A percentile compares a stretch with the other conserved stretches of the same genome.
Evolutionary conservation across 2,888 invertebrate genomes (phyloP).

Genomic region (Galeopsomyia nigrocyanea): DNA sequence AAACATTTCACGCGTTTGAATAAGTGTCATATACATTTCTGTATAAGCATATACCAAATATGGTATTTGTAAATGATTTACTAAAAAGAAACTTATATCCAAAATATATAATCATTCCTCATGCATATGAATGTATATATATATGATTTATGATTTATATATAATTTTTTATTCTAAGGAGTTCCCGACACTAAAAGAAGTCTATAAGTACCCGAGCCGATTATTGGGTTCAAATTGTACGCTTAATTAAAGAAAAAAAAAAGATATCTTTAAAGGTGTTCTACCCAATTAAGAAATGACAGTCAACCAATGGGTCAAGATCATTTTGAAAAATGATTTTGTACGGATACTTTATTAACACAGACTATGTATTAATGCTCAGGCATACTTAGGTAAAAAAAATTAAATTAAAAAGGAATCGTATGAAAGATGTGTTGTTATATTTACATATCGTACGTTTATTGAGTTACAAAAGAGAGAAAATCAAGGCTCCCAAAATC

Average conservation of each 20-base stretch:
- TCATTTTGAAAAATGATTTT: conserved; percentile 35
- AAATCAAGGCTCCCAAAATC: conserved; percentile 11
- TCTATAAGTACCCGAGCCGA: not conserved
- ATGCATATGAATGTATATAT: conserved; percentile 7
- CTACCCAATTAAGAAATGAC: conserved; percentile 31
- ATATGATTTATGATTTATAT: conserved; percentile 33
- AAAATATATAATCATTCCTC: conserved; percentile 9
- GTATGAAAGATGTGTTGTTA: conserved; percentile 18
- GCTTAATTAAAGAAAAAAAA: conserved; percentile 19
- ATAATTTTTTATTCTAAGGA: conserved; percentile 22
- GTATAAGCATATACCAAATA: conserved; percentile 24
- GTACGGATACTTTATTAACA: conserved; percentile 47
- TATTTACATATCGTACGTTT: conserved; percentile 44
- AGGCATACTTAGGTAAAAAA: conserved; percentile 47
- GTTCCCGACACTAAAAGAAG: not conserved
- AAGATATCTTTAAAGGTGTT: conserved; percentile 29
- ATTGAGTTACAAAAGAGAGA: conserved; percentile 23
- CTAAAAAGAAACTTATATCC: conserved; percentile 5
- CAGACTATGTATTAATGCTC: conserved; percentile 33
- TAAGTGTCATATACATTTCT: conserved; percentile 36
- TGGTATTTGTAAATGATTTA: conserved; percentile 34
- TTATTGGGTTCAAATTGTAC: conserved; percentile 14
- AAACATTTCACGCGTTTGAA: not conserved
- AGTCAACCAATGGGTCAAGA: conserved; percentile 19
- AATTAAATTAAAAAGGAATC: conserved; percentile 33